Conservation (phyloP, 2,113 vertebrate genomes). For the Phrynocephalus versicolor region DNA sequence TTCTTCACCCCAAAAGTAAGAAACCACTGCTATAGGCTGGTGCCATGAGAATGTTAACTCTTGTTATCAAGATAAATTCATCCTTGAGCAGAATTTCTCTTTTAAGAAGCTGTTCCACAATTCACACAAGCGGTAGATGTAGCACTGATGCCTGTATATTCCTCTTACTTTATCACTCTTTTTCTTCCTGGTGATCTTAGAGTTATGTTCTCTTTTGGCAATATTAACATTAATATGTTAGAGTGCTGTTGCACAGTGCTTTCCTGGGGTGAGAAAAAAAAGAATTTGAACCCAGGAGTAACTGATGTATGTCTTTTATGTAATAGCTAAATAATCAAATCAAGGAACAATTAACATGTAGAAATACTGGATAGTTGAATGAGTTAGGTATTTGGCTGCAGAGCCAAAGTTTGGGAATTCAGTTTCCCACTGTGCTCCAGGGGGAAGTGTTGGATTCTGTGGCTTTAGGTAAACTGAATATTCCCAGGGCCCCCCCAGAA, state of each 20-base stretch:
- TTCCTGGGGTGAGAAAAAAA: not conserved
- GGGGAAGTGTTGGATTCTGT: too few relatives aligned
- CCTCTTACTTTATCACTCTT: not conserved
- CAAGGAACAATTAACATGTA: not conserved
- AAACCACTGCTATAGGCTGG: not conserved
- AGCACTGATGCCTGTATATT: not conserved
- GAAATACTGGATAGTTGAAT: not conserved
- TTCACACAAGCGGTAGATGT: not conserved
- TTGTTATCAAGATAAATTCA: not conserved
- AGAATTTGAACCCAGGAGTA: not conserved
- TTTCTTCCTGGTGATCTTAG: not conserved
- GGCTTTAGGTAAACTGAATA: too few relatives aligned
- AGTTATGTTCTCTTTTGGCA: not conserved
- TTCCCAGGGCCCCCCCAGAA: too few relatives aligned
- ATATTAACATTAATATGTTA: not conserved
- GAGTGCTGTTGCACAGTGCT: not conserved
- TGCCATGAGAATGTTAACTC: not conserved
- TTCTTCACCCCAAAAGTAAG: not conserved
- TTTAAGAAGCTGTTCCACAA: too few relatives aligned
- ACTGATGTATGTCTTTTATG: too few relatives aligned
- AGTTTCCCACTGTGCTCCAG: too few relatives aligned
- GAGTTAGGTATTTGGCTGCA: too few relatives aligned
- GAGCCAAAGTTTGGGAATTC: too few relatives aligned
- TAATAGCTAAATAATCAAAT: not conserved
- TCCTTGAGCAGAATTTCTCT: not conserved